phyloP scores from a whole-genome alignment of 2,797 vertebrate species.

The Mycteria americana region DNA sequence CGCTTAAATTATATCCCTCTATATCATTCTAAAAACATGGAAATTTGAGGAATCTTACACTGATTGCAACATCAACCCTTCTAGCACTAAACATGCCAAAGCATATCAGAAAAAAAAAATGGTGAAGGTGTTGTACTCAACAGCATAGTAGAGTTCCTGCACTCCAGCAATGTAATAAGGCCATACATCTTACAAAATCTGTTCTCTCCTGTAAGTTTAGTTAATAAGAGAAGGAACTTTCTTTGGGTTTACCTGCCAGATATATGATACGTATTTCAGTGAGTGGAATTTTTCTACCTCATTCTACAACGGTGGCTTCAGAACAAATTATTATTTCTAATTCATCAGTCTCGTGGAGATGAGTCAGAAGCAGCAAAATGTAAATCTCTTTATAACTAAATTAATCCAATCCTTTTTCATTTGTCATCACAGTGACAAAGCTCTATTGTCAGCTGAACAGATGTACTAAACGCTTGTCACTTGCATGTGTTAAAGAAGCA shows the following conservation, averaged over 20 bases:
- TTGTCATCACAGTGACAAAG: conserved; percentile 42
- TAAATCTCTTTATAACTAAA: conserved; percentile 65
- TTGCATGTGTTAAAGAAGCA: not conserved
- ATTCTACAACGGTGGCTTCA: conserved; percentile 24
- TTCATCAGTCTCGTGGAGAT: conserved; percentile 54
- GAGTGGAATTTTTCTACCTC: conserved; percentile 47
- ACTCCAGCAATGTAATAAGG: not conserved
- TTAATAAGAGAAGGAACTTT: conserved; percentile 63
- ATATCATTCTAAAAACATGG: not conserved
- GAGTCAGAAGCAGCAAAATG: conserved; percentile 45
- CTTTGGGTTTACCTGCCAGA: conserved; percentile 53
- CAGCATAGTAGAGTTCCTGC: not conserved
- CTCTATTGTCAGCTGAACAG: conserved; percentile 39
- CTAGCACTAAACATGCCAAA: not conserved
- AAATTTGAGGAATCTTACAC: not conserved
- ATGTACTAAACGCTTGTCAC: conserved; percentile 58
- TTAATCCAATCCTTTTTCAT: conserved; percentile 58
- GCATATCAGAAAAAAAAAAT: not conserved
- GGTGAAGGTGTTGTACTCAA: not conserved
- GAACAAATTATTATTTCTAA: conserved; percentile 64
- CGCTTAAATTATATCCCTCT: not conserved
- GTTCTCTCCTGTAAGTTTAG: conserved; percentile 44
- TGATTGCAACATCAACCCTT: not conserved
- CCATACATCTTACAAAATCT: conserved; percentile 45
- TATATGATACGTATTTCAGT: conserved; percentile 50